Evolutionary conservation across 1,140 invertebrate species (phyloP), one percentile per base, ranked within the genome.

Genomic region (Sycophila sp.): DNA sequence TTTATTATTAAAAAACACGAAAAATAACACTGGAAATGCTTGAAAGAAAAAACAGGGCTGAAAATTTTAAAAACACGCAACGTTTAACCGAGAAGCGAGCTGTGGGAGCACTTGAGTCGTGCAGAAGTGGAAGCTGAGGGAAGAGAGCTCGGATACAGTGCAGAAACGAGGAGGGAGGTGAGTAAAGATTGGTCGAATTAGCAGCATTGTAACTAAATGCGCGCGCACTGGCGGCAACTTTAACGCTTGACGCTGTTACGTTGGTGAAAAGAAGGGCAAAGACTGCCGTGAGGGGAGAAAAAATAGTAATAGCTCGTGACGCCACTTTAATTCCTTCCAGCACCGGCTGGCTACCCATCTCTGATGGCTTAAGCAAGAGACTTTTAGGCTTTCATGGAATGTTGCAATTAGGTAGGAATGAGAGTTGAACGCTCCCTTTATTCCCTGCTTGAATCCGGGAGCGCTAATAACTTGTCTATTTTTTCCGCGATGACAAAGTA

Each of bases 351-450:
- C 10, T 10, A 19, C 17, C 17, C 34, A 26, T 10, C 24, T 67
- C 28, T 65, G 22, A 24, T 17, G 17, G 32, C 11, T 24, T 36
- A 59, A 49, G 17, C 4, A 42, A 34, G 45, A 51, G 45, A 69
- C n/a, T n/a, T 59, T 59, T 60, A 49, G 65, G 42, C 55, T 51
- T 60, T 69, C 45, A 40, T 34, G 45, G 66, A 69, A 69, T 69
- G 22, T 51, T 24, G 66, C 66, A 69, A 69, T 68, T 59, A 69
- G 30, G 45, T 38, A 51, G 56, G 40, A 69, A 69, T 51, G 66
- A 51, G 24, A 24, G 55, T 51, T 51, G 42, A 38, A 40, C 24
- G 42, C 42, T 32, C 34, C 6, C 32, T 47, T 67, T 58, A 58
- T 34, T 24, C 5, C 11, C 13, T 26, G 2, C 15, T 40, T 40